Conservation (phyloP, 2,888 invertebrate genomes). For the Melanostoma mellinum region DNA sequence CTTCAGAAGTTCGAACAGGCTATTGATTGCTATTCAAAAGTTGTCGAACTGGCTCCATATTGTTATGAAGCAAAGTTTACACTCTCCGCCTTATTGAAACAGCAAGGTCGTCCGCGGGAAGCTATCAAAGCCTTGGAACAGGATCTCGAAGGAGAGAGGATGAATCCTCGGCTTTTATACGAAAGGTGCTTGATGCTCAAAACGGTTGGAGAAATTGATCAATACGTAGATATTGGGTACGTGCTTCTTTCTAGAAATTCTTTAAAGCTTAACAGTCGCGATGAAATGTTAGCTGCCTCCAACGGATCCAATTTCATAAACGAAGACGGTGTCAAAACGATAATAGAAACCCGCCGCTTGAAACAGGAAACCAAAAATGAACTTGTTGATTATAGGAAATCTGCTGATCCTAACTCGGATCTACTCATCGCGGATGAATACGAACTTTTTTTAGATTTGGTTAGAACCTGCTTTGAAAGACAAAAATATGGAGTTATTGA, state of each 20-base stretch:
- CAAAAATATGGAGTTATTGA: conserved; percentile 87
- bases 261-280: conserved; percentile 84
- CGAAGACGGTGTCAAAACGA: conserved; percentile 79
- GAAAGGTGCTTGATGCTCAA: conserved; percentile 90
- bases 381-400: conserved; percentile 65
- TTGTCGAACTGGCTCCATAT: conserved; percentile 91
- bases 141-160: conserved; percentile 85
- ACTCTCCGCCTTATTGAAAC: conserved; percentile 90
- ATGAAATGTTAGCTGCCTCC: conserved; percentile 84
- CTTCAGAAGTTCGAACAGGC: conserved; percentile 89
- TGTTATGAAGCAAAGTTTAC: conserved; percentile 93
- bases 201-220: conserved; percentile 85
- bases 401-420: conserved; percentile 81
- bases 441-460: conserved; percentile 86
- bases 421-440: conserved; percentile 87
- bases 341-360: conserved; percentile 84
- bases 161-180: conserved; percentile 90
- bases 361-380: conserved; percentile 74
- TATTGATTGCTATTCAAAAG: conserved; percentile 90
- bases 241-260: conserved; percentile 90
- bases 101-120: conserved; percentile 88
- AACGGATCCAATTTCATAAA: conserved; percentile 82
- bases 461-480: conserved; percentile 85
- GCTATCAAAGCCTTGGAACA: conserved; percentile 91
- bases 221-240: conserved; percentile 89